Evolutionary conservation across 2,888 invertebrate genomes (phyloP), one percentile per base, ranked within the genome.

Genomic region (Drosophila peninsularis): DNA sequence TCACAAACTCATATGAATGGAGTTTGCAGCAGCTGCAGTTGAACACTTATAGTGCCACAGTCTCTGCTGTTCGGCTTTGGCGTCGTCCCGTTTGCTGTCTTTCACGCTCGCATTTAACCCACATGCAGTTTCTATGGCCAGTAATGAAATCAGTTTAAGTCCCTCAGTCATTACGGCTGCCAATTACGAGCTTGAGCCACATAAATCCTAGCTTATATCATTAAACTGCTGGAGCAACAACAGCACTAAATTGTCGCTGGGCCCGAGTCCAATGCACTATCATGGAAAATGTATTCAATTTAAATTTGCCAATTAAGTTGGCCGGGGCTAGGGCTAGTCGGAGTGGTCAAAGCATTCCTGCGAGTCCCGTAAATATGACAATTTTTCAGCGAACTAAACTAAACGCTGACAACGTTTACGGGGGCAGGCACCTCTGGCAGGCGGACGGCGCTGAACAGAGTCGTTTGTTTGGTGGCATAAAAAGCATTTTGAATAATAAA

Each of bases 271-370:
- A 72, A 72, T 84, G 85, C 84, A 82, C 84, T 74, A 67, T 71
- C 71, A 87, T 84, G 68, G 80, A 84, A 82, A 71, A 87, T 84
- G 75, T 83, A 83, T 81, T 82, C 80, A 82, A 82, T 83, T 83
- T 85, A 83, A 82, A 82, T 87, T 84, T 80, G 80, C 80, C 87
- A 82, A 84, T 84, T 84, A 84, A 85, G 78, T 83, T 70, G 69
- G 69, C 19, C 11, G 7, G 27, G 27, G 7, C 27, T 30, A 11
- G 45, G 30, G 11, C 45, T 24, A 13, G n/a, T 9, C 52, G n/a
- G 13, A 19, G 49, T 21, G 14, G 34, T 34, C 41, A 3, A 34
- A 50, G 27, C 62, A 27, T 27, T 27, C 45, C 30, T 30, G 47
- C 30, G 24, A 17, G 39, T 37, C 47, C 58, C 66, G 71, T 65